Evolutionary conservation across 2,888 invertebrate genomes (phyloP).

Genomic region (Allophyes oxyacanthae): DNA sequence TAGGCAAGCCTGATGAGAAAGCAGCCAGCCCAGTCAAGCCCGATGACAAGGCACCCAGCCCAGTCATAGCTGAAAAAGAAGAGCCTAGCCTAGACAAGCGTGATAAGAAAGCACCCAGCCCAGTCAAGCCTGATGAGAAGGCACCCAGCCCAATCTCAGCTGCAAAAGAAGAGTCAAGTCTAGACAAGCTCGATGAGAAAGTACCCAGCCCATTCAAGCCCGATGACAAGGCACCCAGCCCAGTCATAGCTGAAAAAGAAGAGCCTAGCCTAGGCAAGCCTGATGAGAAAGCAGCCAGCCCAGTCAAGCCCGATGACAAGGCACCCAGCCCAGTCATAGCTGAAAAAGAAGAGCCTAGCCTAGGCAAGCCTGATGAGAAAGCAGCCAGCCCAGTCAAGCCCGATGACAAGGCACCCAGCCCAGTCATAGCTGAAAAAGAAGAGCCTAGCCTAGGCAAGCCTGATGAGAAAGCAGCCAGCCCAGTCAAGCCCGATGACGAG

Average conservation of each 20-base stretch:
- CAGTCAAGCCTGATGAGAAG: neutral
- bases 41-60: constrained; percentile 1
- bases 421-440: constrained; percentile 21
- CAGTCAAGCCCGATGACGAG: constrained; percentile 9
- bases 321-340: no score
- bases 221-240: constrained; percentile 19
- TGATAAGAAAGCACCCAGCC: constrained; percentile 29
- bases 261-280: constrained; percentile 3
- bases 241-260: constrained; percentile 5
- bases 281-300: constrained; percentile 9
- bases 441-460: constrained; percentile 7
- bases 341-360: constrained; percentile 4
- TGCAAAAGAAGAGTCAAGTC: constrained; percentile 17
- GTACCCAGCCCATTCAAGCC: constrained; percentile 12
- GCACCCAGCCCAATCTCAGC: neutral
- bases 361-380: constrained; percentile 3
- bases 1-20: constrained; percentile 1
- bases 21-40: neutral
- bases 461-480: constrained; percentile 11
- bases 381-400: neutral
- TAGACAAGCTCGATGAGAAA: constrained; percentile 5
- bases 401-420: constrained; percentile 2
- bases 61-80: constrained; percentile 7
- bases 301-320: neutral
- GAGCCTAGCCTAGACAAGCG: constrained; percentile 13